Percentiles rank a stretch among this genome's conserved stretches.
These are phyloP conservation scores for Leptodactylus fallax DNA, from an alignment of 2,797 vertebrate genomes.

Conservation along the genomic window DNA sequence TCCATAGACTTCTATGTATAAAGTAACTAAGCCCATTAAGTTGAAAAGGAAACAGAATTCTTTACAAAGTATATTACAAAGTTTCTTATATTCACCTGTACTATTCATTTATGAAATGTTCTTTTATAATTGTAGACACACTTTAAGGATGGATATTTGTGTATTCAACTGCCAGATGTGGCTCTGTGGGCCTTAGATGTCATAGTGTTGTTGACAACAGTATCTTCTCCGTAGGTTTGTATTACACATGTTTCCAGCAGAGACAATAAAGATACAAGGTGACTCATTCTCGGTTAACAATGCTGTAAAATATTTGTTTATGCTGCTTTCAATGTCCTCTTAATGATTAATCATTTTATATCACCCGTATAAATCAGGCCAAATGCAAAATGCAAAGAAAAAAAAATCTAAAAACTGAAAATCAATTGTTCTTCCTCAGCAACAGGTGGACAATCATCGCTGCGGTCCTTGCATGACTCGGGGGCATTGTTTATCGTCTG, in stretches of 20 bases:
- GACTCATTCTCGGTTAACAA: neutral
- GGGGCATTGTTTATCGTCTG: constrained; percentile 43
- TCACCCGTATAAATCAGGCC: constrained; percentile 54
- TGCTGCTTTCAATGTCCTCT: neutral
- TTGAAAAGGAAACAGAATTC: no score
- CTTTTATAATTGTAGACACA: no score
- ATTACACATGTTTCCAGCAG: neutral
- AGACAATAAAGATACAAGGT: neutral
- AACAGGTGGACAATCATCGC: constrained; percentile 40
- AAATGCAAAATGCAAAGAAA: constrained; percentile 48
- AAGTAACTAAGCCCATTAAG: no score
- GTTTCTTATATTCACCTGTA: no score
- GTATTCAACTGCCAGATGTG: neutral
- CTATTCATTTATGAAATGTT: no score
- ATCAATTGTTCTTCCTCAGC: constrained; percentile 47
- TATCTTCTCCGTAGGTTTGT: neutral
- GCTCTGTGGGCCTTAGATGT: neutral
- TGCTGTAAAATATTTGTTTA: neutral
- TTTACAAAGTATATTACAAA: no score
- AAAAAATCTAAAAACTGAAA: constrained; percentile 4
- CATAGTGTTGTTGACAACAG: neutral
- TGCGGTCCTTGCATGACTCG: neutral
- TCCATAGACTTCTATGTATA: no score
- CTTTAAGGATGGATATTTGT: no score
- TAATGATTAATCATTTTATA: constrained; percentile 34